Conservation (phyloP, 2,113 vertebrate species). For the Marcusenius ussheri region DNA sequence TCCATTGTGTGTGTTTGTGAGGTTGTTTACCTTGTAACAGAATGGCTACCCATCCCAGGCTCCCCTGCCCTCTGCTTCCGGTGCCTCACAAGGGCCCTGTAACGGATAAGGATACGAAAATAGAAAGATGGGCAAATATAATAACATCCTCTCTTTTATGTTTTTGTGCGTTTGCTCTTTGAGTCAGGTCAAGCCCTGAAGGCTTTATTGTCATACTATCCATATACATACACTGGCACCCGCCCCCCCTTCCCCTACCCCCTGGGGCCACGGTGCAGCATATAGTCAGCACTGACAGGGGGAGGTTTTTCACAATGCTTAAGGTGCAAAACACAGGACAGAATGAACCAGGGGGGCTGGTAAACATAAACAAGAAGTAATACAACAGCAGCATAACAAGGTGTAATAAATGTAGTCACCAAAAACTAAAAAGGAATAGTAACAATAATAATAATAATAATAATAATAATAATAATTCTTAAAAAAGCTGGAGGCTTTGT, state of each 20-base stretch:
- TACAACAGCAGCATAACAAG: not conserved
- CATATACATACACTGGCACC: not conserved
- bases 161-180: not conserved
- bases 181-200: not conserved
- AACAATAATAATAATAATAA: not conserved
- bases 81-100: not conserved
- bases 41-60: not conserved
- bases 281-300: not conserved
- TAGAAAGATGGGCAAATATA: not conserved
- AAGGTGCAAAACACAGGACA: not conserved
- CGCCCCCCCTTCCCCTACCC: not conserved
- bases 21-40: not conserved
- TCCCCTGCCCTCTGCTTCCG: not conserved
- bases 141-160: not conserved
- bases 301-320: not conserved
- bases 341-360: not conserved
- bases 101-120: not conserved
- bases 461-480: not conserved
- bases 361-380: not conserved
- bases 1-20: not conserved
- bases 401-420: not conserved
- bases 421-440: not conserved
- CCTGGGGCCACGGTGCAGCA: not conserved
- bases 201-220: not conserved
- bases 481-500: not conserved